These are phyloP conservation scores for Xiphias gladius DNA, from an alignment of 2,113 vertebrate species.

Conservation along the genomic window DNA sequence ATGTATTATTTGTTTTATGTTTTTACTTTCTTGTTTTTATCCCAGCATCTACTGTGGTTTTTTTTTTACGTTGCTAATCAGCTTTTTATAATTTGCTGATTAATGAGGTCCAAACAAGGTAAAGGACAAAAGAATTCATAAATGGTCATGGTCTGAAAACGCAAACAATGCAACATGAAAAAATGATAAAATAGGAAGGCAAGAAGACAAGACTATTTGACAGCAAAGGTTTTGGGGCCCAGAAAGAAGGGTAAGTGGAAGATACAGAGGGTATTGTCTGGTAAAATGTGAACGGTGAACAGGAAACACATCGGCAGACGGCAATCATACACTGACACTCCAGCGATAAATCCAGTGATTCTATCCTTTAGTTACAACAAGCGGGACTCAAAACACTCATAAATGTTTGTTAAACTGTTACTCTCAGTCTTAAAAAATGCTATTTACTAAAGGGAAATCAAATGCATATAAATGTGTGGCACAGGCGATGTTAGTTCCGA, in stretches of 20 bases:
- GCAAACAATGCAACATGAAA: constrained; percentile 2
- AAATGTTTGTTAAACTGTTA: constrained; percentile 25
- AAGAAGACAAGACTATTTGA: too few species aligned
- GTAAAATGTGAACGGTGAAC: background rate
- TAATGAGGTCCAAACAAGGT: constrained; percentile 37
- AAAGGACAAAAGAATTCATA: background rate
- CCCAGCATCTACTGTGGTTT: background rate
- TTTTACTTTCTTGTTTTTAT: background rate
- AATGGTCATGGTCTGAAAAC: background rate
- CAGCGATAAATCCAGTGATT: constrained; percentile 16
- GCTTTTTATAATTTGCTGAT: constrained; percentile 57
- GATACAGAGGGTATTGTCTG: background rate
- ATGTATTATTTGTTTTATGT: background rate
- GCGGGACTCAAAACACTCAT: constrained; percentile 37
- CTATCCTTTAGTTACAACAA: constrained; percentile 4
- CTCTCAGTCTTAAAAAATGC: constrained; percentile 7
- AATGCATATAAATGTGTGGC: background rate
- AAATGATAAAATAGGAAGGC: background rate
- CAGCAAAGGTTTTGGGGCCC: background rate
- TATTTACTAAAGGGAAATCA: constrained; percentile 46
- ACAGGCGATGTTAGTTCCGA: background rate
- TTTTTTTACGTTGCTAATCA: constrained; percentile 40
- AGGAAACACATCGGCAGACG: constrained; percentile 10
- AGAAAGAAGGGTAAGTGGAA: constrained; percentile 16
- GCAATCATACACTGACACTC: constrained; percentile 1